Evolutionary conservation across 2,797 vertebrate genomes (phyloP), one percentile per base, ranked within the genome.

Genomic region (Smutsia gigantea): DNA sequence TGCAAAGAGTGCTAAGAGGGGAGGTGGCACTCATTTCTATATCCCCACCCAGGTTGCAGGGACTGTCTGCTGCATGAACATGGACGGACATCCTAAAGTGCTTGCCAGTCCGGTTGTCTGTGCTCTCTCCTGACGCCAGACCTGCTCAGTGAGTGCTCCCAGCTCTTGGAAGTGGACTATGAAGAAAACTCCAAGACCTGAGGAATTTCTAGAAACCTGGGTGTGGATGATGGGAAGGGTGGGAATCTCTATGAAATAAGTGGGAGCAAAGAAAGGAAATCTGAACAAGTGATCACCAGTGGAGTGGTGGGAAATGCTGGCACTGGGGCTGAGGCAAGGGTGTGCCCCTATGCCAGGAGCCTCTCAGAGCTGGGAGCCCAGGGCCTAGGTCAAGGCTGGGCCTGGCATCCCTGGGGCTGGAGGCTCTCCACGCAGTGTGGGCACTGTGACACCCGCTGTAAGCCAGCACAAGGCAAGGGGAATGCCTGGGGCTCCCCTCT

Each of bases 191-290:
- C 71, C 71, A 59, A 89, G 64, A 74, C 34, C 27, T 34, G 64
- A 90, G 79, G 29, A 68, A 46, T 85, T 71, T 89, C 78, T 68
- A 83, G 68, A 93, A 94, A 74, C 68, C 64, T 51, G 8, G 31
- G 25, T 9, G 18, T 90, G 53, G 78, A 21, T 19, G 29, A 19
- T 64, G 19, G 34, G 14, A 91, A 7, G 7, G 7, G 21, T 46
- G 46, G 37, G 23, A 71, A 9, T 75, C 31, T 93, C 57, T 77
- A 55, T 83, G 71, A 92, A 94, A 72, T 49, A 21, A 81, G 9
- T 34, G 34, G 46, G 12, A 49, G 57, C 53, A 82, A 66, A 66
- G n/a, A n/a, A 53, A 90, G 49, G 31, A 69, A 75, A 79, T 59
- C 13, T 27, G 23, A 42, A 71, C 66, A 75, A 18, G 6, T 7